Base-by-base conservation (phyloP, 2,113 vertebrate species). In the Sebastes fasciatus region DNA sequence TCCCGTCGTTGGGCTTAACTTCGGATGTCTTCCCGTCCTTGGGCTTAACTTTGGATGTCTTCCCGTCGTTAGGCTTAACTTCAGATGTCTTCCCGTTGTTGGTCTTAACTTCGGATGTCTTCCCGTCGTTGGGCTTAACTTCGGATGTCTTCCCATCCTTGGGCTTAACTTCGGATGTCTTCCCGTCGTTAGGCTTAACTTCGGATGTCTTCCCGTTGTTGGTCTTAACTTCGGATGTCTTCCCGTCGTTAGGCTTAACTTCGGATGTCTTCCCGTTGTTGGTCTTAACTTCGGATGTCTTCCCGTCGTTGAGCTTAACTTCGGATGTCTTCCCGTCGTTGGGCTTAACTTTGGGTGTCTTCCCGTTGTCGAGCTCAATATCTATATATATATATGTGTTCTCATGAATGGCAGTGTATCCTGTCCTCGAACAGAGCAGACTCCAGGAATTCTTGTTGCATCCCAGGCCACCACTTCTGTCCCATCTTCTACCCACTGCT, bases 391-490 rank as follows among this genome's bases (percentile, higher is more conserved):
- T 23, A 23, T 23, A 55, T 13, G 0, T 46, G 0, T 45, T 26
- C 6, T 68, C 74, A 55, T 81, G 69, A 1, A 14, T 0, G 7
- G 69, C 57, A 23, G 1, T 73, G 8, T 34, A 88, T 42, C 19
- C 0, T 3, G 0, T 45, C 0, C 0, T 51, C 0, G 73, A 78
- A 63, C 81, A 86, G 3, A 0, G 1, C 78, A 89, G 5, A 79
- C 1, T 77, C 90, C 90, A 91, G n/a, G 90, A 89, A 4, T 16
- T 54, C 0, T 86, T 19, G 49, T 85, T 89, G 68, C 17, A 67
- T 26, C 86, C 86, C 0, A 91, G 40, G 3, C 85, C 88, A 54
- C 77, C 0, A 13, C 2, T 19, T 0, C 66, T 54, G 7, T 77
- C 40, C 69, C 62, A 34, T 1, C 12, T 12, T 74, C 76, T 80